These are phyloP conservation scores for Neuroterus valhalla DNA, from an alignment of 1,140 invertebrate genomes.

Conservation along the genomic window DNA sequence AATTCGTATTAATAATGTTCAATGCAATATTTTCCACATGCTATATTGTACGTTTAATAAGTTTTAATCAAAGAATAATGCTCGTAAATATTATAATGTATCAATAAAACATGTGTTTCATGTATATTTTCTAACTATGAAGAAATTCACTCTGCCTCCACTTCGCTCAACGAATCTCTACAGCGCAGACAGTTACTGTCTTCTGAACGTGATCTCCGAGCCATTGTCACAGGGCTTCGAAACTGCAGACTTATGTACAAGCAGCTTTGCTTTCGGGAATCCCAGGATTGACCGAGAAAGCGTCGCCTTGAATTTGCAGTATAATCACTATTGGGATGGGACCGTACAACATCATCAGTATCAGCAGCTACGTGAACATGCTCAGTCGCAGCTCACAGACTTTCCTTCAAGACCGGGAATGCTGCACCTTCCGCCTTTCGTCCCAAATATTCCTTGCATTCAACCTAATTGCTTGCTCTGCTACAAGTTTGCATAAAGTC, in stretches of 20 bases:
- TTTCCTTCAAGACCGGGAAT: conserved; percentile 56
- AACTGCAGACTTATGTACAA: conserved; percentile 4
- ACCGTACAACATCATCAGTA: conserved; percentile 56
- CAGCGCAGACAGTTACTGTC: conserved; percentile 61
- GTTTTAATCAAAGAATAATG: no score
- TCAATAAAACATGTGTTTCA: no score
- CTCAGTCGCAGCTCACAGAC: conserved; percentile 42
- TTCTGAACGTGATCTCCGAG: conserved; percentile 65
- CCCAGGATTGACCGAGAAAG: conserved; percentile 49
- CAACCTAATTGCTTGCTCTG: conserved; percentile 69
- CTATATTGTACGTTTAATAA: no score
- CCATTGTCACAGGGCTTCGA: conserved; percentile 46
- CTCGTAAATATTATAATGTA: no score
- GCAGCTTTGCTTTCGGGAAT: conserved; percentile 41
- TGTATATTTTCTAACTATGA: background rate
- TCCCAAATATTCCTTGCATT: conserved; percentile 66
- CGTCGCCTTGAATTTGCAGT: conserved; percentile 57
- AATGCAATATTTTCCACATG: no score
- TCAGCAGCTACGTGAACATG: conserved; percentile 36
- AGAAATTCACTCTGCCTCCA: conserved; percentile 52
- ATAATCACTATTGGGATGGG: conserved; percentile 61
- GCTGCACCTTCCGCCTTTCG: conserved; percentile 65
- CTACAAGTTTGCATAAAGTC: conserved; percentile 60
- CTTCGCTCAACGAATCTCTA: conserved; percentile 59
- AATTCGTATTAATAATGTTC: no score